A percentile compares a stretch with the other conserved stretches of the same genome.
These are phyloP conservation scores for Callithrix jacchus DNA, from an alignment of 2,113 vertebrate species.

Conservation along the genomic window DNA sequence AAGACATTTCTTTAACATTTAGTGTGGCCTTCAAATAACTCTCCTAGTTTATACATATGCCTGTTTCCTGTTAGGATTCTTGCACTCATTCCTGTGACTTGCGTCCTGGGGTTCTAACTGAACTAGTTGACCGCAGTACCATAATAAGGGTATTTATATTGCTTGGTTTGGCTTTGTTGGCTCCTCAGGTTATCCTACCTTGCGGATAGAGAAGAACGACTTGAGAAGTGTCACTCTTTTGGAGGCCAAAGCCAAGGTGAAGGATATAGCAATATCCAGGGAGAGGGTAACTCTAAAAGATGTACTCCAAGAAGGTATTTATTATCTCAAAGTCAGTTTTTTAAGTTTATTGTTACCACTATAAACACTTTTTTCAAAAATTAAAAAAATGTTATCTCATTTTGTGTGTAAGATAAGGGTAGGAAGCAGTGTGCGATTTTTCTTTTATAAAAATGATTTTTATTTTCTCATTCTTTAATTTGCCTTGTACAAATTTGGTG, in stretches of 20 bases:
- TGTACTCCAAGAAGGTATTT: constrained; percentile 96
- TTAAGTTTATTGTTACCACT: not conserved
- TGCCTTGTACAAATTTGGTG: not conserved
- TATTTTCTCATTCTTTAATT: constrained; percentile 29
- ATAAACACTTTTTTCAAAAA: not conserved
- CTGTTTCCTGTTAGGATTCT: not conserved
- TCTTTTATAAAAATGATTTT: constrained; percentile 15
- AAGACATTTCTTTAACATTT: not conserved
- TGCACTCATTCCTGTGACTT: not conserved
- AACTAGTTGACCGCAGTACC: not conserved
- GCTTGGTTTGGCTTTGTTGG: constrained; percentile 89
- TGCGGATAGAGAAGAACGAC: constrained; percentile 99
- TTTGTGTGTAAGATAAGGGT: not conserved
- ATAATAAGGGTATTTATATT: constrained; percentile 85
- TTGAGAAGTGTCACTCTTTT: constrained; percentile 95
- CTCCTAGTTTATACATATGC: not conserved
- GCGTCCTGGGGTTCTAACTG: constrained; percentile 32
- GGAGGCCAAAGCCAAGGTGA: constrained; percentile 98
- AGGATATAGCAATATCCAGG: constrained; percentile 97
- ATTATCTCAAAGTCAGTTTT: not conserved
- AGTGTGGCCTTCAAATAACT: not conserved
- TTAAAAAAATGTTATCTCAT: constrained; percentile 2
- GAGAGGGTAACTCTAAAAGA: constrained; percentile 96
- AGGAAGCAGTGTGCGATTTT: not conserved
- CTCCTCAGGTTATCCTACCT: constrained; percentile 94